Base-by-base conservation (phyloP, 2,113 vertebrate genomes). In the Glaucidium brasilianum region DNA sequence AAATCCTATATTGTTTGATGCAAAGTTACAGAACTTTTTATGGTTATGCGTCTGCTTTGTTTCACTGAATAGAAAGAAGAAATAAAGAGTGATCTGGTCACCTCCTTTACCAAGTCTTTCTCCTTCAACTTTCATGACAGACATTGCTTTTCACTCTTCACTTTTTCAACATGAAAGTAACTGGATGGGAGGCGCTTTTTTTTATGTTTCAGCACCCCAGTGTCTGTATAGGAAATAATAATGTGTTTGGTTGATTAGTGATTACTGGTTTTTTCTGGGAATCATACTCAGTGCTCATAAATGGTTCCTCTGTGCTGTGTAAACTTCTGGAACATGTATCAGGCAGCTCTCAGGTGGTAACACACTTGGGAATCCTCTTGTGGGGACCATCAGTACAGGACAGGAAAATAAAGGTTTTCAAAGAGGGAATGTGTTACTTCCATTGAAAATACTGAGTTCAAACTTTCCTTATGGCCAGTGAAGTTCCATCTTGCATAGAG, bases 201-300 rank as follows among this genome's bases (percentile, higher is more conserved):
- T 50, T n/a, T n/a, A 49, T 9, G 5, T 43, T 83, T 68, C 30
- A 9, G 5, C 21, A 12, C 3, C 3, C 5, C 19, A 30, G 0
- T 50, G 8, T 64, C 62, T 88, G 6, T 26, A 35, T 6, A 15
- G 29, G 32, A 76, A 78, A 17, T 25, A 53, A 30, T 7, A 32
- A 5, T 9, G 17, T 53, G 14, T 39, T 79, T 83, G 45, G 9
- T 3, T 85, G 15, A 59, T 86, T 59, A 19, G 14, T 27, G 17
- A 25, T 63, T 52, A 45, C 11, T 47, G 0, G 9, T 1, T 45
- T 72, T 80, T 84, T 67, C 43, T 84, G 59, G 5, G 15, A 67
- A 37, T 72, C 21, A 43, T 15, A 5, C 8, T 68, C 25, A 29
- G 26, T 64, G 37, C 43, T 21, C 43, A 58, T 10, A 84, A 26